A percentile compares a stretch with the other conserved stretches of the same genome.
These are phyloP conservation scores for Brienomyrus longianalis DNA, from an alignment of 2,113 vertebrate genomes.

Conservation along the genomic window DNA sequence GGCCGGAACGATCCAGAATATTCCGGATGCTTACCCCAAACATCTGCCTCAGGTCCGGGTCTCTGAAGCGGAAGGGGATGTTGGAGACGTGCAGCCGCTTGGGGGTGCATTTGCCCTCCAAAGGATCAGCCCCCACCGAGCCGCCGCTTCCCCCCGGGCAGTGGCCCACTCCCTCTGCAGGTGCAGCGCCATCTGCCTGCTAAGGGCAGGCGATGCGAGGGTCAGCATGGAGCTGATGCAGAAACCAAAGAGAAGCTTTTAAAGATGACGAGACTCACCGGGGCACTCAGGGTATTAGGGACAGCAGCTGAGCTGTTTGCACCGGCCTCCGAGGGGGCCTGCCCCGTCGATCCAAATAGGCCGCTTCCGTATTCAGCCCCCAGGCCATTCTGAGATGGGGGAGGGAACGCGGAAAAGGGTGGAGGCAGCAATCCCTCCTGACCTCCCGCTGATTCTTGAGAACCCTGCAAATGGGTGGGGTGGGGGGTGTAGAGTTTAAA, in stretches of 20 bases:
- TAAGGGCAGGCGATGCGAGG: constrained; percentile 40
- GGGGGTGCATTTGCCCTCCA: constrained; percentile 86
- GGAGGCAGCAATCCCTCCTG: constrained; percentile 57
- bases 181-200: constrained; percentile 87
- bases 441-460: constrained; percentile 58
- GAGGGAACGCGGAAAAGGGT: constrained; percentile 55
- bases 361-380: constrained; percentile 61
- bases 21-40: constrained; percentile 79
- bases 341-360: constrained; percentile 57
- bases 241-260: neutral
- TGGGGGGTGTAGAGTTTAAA: neutral
- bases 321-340: constrained; percentile 58
- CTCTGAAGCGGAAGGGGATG: constrained; percentile 97
- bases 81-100: constrained; percentile 98
- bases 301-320: constrained; percentile 43
- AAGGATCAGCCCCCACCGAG: constrained; percentile 64
- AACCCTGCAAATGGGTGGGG: constrained; percentile 40
- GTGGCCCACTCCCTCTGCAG: constrained; percentile 82
- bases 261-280: constrained; percentile 50
- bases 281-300: constrained; percentile 50
- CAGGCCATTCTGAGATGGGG: constrained; percentile 65
- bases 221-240: neutral
- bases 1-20: neutral
- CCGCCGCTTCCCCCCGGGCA: constrained; percentile 55
- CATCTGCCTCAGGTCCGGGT: constrained; percentile 97